Conservation (phyloP, 2,797 vertebrate genomes). For the Somateria mollissima region DNA sequence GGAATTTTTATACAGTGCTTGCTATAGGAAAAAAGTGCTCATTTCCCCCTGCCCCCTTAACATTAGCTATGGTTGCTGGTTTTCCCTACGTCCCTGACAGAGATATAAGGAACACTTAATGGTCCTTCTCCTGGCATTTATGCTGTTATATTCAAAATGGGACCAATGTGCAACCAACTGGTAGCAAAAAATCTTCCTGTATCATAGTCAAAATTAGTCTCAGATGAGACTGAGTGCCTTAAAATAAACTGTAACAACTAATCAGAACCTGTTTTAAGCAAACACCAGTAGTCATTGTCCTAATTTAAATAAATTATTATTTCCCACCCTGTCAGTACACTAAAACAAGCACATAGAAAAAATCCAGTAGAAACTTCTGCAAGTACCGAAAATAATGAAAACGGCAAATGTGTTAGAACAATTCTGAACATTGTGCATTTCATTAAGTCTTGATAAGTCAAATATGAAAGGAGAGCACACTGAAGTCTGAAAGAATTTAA, state of each 20-base stretch:
- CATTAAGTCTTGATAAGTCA: neutral
- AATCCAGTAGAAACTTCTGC: neutral
- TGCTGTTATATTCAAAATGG: neutral
- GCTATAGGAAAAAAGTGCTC: neutral
- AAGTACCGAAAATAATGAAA: neutral
- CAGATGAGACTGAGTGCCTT: constrained; percentile 13
- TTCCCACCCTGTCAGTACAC: neutral
- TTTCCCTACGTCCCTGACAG: neutral
- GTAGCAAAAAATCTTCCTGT: constrained; percentile 1
- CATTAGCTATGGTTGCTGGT: neutral
- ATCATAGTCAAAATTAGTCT: constrained; percentile 1
- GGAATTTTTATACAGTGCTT: accelerated
- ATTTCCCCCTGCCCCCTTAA: neutral
- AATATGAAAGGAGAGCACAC: neutral
- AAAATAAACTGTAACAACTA: constrained; percentile 38
- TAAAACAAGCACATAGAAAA: neutral
- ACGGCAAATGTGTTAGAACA: neutral
- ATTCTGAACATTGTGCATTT: neutral
- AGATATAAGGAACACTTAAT: neutral
- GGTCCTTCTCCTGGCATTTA: neutral
- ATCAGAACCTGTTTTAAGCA: neutral
- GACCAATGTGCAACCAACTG: constrained; percentile 14
- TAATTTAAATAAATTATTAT: constrained; percentile 28
- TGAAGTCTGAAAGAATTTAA: neutral
- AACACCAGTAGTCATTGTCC: neutral